Percentiles rank a stretch among this genome's conserved stretches.
These are phyloP conservation scores for Trinectes maculatus DNA, from an alignment of 2,113 vertebrate species.

Conservation along the genomic window DNA sequence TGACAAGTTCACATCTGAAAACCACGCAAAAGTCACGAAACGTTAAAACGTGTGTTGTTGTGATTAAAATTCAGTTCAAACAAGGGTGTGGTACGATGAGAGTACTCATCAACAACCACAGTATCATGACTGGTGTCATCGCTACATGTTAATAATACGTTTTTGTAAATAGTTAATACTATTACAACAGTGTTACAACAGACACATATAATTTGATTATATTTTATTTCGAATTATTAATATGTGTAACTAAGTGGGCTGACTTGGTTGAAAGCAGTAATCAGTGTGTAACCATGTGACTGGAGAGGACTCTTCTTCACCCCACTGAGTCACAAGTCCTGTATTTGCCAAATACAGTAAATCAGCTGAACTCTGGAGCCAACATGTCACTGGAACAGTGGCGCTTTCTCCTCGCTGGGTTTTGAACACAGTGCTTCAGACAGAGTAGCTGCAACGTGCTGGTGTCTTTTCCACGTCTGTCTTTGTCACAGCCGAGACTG, in stretches of 20 bases:
- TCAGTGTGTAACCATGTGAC: conserved; percentile 26
- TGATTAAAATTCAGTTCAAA: too few relatives aligned
- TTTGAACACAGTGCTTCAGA: background rate
- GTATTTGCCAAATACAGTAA: conserved; percentile 9
- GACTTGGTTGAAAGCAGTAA: conserved; percentile 28
- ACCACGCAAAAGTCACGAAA: too few relatives aligned
- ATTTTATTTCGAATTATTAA: too few relatives aligned
- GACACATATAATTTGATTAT: too few relatives aligned
- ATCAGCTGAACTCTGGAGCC: conserved; percentile 19
- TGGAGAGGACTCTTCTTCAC: background rate
- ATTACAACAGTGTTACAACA: too few relatives aligned
- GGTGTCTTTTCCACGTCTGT: background rate
- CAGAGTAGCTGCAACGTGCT: background rate
- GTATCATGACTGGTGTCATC: too few relatives aligned
- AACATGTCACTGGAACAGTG: background rate
- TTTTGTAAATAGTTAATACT: too few relatives aligned
- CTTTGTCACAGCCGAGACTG: background rate
- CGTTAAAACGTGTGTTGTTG: too few relatives aligned
- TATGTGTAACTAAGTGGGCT: background rate
- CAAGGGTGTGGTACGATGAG: too few relatives aligned
- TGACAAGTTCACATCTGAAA: too few relatives aligned
- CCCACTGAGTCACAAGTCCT: background rate
- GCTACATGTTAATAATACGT: too few relatives aligned
- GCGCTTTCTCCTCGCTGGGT: background rate
- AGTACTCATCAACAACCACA: too few relatives aligned